These are phyloP conservation scores for Drosophila hydei DNA, from an alignment of 1,140 invertebrate species.

Conservation along the genomic window DNA sequence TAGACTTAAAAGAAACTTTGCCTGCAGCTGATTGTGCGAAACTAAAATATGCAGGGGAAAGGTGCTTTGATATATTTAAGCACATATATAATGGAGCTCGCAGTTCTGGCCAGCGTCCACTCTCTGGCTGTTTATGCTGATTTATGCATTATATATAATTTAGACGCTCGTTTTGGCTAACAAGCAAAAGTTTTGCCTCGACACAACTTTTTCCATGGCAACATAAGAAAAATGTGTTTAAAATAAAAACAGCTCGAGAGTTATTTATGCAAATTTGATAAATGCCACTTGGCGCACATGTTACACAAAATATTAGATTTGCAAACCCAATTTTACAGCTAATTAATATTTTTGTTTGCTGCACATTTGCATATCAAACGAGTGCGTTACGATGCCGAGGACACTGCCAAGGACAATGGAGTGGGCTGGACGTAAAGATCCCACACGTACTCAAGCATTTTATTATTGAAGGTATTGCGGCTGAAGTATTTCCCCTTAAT, in stretches of 20 bases:
- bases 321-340: conserved; percentile 22
- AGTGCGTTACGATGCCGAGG: conserved; percentile 27
- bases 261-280: conserved; percentile 61
- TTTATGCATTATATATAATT: conserved; percentile 55
- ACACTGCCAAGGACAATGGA: not conserved
- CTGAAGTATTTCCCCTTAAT: conserved; percentile 27
- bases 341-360: conserved; percentile 33
- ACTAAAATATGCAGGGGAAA: too few species aligned
- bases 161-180: conserved; percentile 40
- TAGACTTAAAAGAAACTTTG: conserved; percentile 22
- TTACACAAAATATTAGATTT: conserved; percentile 34
- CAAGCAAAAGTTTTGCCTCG: conserved; percentile 43
- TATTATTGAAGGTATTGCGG: conserved; percentile 34
- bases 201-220: conserved; percentile 28
- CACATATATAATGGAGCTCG: conserved; percentile 18
- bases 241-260: conserved; percentile 36
- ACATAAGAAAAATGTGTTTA: conserved; percentile 20
- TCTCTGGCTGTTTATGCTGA: conserved; percentile 22
- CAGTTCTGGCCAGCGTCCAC: conserved; percentile 12
- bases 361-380: conserved; percentile 66
- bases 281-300: conserved; percentile 16
- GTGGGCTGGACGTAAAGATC: conserved; percentile 35
- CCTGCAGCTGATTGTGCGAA: not conserved
- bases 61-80: conserved; percentile 27
- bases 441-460: conserved; percentile 45